Base-by-base conservation (phyloP, 2,113 vertebrate species). In the Mus pahari region DNA sequence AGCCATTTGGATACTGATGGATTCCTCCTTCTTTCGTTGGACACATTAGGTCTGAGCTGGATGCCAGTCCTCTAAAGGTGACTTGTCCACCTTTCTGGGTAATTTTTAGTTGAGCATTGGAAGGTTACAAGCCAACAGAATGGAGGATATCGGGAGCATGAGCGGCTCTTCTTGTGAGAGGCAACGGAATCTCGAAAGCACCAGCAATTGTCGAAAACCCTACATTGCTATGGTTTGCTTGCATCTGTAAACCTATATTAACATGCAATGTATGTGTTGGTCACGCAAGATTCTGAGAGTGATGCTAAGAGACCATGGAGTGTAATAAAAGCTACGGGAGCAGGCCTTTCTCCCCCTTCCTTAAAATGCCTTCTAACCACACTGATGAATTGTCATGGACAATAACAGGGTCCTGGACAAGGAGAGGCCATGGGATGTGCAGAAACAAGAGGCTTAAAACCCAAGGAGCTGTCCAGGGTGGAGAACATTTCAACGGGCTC, bases 61-160 rank as follows among this genome's bases (percentile, higher is more conserved):
- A 26, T 31, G 64, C 33, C 31, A 66, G 55, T 10, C 75, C 4
- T 50, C 42, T 36, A 81, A 53, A 64, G 22, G 58, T 53, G 48
- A 7, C 55, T 36, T 86, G 10, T 70, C 45, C 19, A 66, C 53
- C 66, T 77, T 94, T 66, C 93, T 91, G 71, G 50, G 48, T 33
- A 26, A 93, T 92, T 94, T 62, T 77, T 82, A 93, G 64, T 14
- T 90, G 42, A 68, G 84, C 45, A 64, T 31, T 31, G 7, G 58
- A 84, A 45, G 42, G 84, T n/a, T 50, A 68, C 9, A 77, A 77
- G 70, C 58, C 8, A 53, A 48, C 3, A n/a, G 74, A 83, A 55
- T 48, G 53, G 89, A 86, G 66, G 45, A n/a, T n/a, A 68, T 87
- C 77, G 70, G 26, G 33, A 12, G 58, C 14, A 33, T 78, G 68